Percentiles rank a stretch among this genome's conserved stretches.
These are phyloP conservation scores for Tenebrio molitor DNA, from an alignment of 1,140 invertebrate species.

Conservation along the genomic window DNA sequence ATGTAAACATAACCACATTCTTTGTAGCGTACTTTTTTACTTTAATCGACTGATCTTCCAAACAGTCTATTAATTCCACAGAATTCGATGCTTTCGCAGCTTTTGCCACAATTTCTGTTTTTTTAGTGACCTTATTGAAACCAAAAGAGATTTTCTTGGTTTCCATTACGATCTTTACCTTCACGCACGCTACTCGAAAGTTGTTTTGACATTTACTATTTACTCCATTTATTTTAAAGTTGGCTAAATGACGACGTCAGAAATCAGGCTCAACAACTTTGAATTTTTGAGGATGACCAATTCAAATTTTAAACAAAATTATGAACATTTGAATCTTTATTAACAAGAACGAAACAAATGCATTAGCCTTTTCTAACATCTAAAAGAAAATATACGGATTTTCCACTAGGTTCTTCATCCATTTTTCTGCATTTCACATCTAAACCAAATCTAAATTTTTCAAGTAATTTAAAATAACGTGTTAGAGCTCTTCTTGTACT, in stretches of 20 bases:
- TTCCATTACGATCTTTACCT: slow-evolving; percentile 15
- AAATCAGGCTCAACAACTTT: too few species aligned
- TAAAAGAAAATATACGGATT: neutral
- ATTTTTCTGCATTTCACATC: neutral
- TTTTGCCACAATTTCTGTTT: slow-evolving; percentile 68
- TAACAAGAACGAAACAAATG: too few species aligned
- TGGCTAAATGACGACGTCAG: too few species aligned
- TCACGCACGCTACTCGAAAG: too few species aligned
- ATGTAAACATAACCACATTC: slow-evolving; percentile 46
- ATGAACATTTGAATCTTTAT: too few species aligned
- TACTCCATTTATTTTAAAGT: too few species aligned
- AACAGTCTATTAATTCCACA: slow-evolving; percentile 79
- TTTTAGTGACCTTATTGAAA: slow-evolving; percentile 80
- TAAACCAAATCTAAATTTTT: neutral
- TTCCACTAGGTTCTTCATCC: neutral
- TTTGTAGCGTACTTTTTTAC: slow-evolving; percentile 75
- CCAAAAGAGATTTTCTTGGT: slow-evolving; percentile 83
- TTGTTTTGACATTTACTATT: too few species aligned
- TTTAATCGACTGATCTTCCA: slow-evolving; percentile 82
- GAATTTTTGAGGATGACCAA: too few species aligned
- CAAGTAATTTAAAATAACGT: neutral
- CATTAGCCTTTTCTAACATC: slow-evolving; percentile 10
- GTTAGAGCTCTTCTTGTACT: neutral
- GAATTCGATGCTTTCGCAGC: slow-evolving; percentile 68
- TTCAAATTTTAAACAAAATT: too few species aligned